Evolutionary conservation across 2,888 invertebrate genomes (phyloP).

Genomic region (Megaustenia siamemsis): DNA sequence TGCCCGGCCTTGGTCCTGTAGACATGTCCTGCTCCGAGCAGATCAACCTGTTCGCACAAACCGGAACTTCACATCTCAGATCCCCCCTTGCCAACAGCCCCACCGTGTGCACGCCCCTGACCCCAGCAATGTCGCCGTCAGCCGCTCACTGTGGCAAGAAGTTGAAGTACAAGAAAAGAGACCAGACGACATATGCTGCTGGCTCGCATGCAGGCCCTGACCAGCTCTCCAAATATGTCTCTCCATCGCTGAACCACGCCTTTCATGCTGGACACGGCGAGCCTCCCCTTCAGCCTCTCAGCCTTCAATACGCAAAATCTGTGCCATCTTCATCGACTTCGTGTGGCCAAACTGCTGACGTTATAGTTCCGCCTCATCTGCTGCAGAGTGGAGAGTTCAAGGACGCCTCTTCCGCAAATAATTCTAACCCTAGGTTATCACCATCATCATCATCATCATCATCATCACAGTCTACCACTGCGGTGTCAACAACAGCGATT

Average conservation of each 20-base stretch:
- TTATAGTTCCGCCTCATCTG: not conserved
- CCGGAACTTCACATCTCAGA: not conserved
- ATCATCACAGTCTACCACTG: not conserved
- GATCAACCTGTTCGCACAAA: constrained; percentile 23
- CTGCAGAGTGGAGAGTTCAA: not conserved
- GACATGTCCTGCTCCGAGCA: constrained; percentile 43
- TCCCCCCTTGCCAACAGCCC: not conserved
- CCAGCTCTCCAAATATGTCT: not conserved
- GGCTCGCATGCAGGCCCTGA: not conserved
- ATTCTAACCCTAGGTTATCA: not conserved
- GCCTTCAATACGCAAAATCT: not conserved
- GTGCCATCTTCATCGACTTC: not conserved
- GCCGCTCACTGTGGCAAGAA: constrained; percentile 33
- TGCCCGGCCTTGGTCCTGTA: constrained; percentile 48
- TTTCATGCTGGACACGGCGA: not conserved
- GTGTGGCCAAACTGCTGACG: not conserved
- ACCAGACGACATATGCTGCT: not conserved
- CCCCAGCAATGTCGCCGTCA: not conserved
- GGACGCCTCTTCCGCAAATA: not conserved
- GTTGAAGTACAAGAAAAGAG: constrained; percentile 33
- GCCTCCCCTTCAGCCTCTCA: not conserved
- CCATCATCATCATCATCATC: not conserved
- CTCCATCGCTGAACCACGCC: not conserved
- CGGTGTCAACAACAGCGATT: too few species aligned
- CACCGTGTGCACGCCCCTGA: not conserved